phyloP scores from a whole-genome alignment of 2,888 invertebrate species.

The Biston stratarius region DNA sequence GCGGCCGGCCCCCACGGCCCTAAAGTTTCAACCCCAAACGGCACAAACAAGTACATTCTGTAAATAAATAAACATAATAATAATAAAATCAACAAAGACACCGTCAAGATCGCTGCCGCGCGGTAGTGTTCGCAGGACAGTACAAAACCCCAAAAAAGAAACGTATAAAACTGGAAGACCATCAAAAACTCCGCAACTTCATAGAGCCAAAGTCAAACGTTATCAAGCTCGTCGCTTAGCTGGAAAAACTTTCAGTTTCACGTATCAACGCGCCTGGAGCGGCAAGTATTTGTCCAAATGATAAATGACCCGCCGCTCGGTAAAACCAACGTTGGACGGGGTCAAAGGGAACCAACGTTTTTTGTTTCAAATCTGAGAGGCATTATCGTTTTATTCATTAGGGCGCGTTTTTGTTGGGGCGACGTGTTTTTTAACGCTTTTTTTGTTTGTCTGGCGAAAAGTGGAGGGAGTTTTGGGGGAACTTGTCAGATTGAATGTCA shows the following conservation, averaged over 20 bases:
- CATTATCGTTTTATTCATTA: conserved; percentile 49
- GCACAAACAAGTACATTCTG: too few species aligned
- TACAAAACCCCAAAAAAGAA: too few species aligned
- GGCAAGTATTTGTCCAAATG: conserved; percentile 32
- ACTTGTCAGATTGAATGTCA: conserved; percentile 10
- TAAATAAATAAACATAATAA: too few species aligned
- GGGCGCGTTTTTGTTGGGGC: conserved; percentile 30
- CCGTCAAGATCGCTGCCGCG: too few species aligned
- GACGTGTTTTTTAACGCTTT: conserved; percentile 32
- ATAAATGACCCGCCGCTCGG: conserved; percentile 22
- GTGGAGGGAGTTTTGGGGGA: conserved; percentile 11
- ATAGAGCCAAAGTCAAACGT: conserved; percentile 14
- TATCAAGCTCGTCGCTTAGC: conserved; percentile 20
- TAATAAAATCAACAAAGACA: too few species aligned
- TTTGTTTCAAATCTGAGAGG: conserved; percentile 44
- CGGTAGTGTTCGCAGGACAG: too few species aligned
- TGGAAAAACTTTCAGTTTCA: conserved; percentile 32
- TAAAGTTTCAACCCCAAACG: too few species aligned
- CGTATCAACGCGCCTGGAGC: conserved; percentile 32
- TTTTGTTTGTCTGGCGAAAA: conserved; percentile 10
- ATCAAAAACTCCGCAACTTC: not conserved
- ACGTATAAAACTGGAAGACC: not conserved
- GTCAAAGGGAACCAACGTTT: conserved; percentile 23
- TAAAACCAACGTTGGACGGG: conserved; percentile 10
- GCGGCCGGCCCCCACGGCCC: too few species aligned